Percentiles rank a stretch among this genome's conserved stretches.
These are phyloP conservation scores for Nymphalis urticae DNA, from an alignment of 2,888 invertebrate genomes.

Conservation along the genomic window DNA sequence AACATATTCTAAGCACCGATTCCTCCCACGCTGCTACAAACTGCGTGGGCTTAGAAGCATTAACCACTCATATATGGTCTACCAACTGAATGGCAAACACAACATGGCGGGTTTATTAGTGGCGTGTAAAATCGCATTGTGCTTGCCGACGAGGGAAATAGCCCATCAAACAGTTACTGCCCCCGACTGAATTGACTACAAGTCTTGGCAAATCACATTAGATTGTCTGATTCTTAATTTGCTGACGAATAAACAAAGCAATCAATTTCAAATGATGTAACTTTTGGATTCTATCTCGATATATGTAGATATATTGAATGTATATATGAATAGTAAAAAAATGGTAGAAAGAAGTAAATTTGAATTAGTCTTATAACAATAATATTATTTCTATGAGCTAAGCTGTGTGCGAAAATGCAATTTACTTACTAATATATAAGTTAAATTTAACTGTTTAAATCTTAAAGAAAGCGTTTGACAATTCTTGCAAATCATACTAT, in stretches of 20 bases:
- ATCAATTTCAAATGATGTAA: conserved; percentile 11
- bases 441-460: too few relatives aligned
- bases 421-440: too few relatives aligned
- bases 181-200: conserved; percentile 22
- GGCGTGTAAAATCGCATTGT: conserved; percentile 9
- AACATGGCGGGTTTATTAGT: conserved; percentile 3
- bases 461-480: too few relatives aligned
- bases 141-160: conserved; percentile 41
- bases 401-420: too few relatives aligned
- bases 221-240: conserved; percentile 8
- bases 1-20: background rate
- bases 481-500: too few relatives aligned
- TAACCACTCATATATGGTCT: conserved; percentile 7
- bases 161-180: conserved; percentile 43
- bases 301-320: background rate
- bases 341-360: too few relatives aligned
- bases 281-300: background rate
- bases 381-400: too few relatives aligned
- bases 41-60: background rate
- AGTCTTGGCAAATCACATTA: conserved; percentile 19
- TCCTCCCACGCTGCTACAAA: background rate
- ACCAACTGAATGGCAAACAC: conserved; percentile 8
- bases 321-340: background rate
- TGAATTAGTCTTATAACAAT: too few relatives aligned
- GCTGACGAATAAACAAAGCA: conserved; percentile 17